Percentiles rank a stretch among this genome's conserved stretches.
Conservation (phyloP, 2,888 invertebrate species). For the Dioctria linearis region DNA sequence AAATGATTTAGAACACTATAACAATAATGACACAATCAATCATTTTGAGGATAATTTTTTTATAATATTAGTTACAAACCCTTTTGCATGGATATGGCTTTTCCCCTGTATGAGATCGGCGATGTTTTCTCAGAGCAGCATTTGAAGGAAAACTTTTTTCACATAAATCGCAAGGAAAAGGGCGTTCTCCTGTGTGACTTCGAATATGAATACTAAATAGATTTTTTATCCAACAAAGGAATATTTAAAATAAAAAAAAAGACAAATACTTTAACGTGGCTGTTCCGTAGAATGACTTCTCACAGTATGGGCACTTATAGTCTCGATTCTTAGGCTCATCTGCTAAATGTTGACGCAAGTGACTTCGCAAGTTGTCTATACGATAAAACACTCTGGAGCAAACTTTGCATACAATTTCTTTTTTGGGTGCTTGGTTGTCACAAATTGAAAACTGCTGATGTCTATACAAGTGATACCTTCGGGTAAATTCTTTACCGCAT, state of each 20-base stretch:
- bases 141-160: constrained; percentile 81
- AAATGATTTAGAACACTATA: constrained; percentile 83
- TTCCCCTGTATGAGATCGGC: constrained; percentile 76
- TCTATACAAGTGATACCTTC: constrained; percentile 81
- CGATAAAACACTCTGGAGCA: constrained; percentile 71
- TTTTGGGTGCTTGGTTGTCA: constrained; percentile 64
- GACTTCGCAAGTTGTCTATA: constrained; percentile 81
- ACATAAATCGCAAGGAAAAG: constrained; percentile 82
- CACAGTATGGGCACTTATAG: constrained; percentile 77
- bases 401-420: constrained; percentile 69
- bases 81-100: constrained; percentile 77
- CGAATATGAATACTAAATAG: constrained; percentile 75
- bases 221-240: constrained; percentile 12
- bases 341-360: constrained; percentile 79
- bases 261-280: constrained; percentile 73
- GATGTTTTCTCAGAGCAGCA: constrained; percentile 84
- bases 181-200: constrained; percentile 78
- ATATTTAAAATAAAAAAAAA: constrained; percentile 21
- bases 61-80: constrained; percentile 14
- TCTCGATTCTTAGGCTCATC: constrained; percentile 74
- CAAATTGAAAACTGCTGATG: constrained; percentile 68
- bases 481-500: constrained; percentile 81
- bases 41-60: constrained; percentile 3
- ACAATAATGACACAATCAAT: constrained; percentile 18
- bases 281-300: constrained; percentile 78